Evolutionary conservation across 1,140 invertebrate genomes (phyloP), one percentile per base, ranked within the genome.

Genomic region (Aphis gossypii): DNA sequence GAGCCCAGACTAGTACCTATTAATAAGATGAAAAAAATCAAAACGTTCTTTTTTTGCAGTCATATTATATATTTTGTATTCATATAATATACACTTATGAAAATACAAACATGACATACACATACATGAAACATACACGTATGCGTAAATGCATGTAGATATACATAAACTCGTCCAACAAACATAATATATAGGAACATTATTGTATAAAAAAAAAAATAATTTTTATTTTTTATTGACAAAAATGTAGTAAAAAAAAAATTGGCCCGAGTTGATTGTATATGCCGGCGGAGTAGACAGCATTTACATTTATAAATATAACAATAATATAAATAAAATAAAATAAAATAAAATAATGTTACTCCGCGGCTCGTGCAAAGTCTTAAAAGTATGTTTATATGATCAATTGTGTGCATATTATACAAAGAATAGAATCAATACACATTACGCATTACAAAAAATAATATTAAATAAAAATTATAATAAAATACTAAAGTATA

Each of bases 21-120:
- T 68, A 68, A 30, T 11, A 18, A 76, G 76, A 9, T 23, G 35
- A 83, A 83, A 38, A 38, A 44, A 84, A 44, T 25, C 44, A 84
- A 41, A 84, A 25, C 2, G 41, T 44, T 46, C 14, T 51, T 14
- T 41, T 84, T 84, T 44, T 41, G 84, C 44, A 87, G 41, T 46
- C 84, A 46, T 46, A 83, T 83, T 9, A 83, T 83, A 87, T 87
- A 87, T 46, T 87, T 48, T 87, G 14, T 18, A 87, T 87, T 46
- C 44, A n/a, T 30, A 48, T n/a, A 87, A 44, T 60, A 68, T 30
- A 68, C 60, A 68, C 30, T 68, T 76, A 76, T 76, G 60, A 0
- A n/a, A 76, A 35, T 76, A 76, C 14, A 76, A 76, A 76, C 60
- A 76, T 76, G 56, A 60, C n/a, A 76, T 76, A 60, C 56, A 25